phyloP scores from a whole-genome alignment of 2,888 invertebrate genomes.

The Lasius platythorax region DNA sequence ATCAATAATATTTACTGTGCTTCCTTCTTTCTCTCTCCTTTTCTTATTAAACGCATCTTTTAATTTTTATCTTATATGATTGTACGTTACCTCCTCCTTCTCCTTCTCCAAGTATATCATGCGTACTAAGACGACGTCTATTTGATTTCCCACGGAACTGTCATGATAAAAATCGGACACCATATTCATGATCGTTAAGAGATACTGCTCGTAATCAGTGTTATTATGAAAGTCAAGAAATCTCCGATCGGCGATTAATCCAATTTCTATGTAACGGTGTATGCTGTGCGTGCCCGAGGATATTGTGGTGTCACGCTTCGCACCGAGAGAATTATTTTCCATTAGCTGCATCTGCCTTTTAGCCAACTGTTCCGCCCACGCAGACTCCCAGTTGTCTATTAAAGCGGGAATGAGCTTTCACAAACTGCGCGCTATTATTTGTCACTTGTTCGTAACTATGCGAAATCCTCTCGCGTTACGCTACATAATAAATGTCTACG shows the following conservation, averaged over 20 bases:
- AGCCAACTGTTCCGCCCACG: conserved; percentile 85
- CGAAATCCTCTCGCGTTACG: conserved; percentile 47
- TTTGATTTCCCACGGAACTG: conserved; percentile 94
- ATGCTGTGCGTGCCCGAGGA: conserved; percentile 90
- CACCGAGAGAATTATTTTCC: conserved; percentile 75
- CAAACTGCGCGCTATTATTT: conserved; percentile 51
- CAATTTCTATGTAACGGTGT: conserved; percentile 93
- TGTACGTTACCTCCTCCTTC: conserved; percentile 86
- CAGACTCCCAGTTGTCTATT: conserved; percentile 80
- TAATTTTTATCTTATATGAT: not conserved
- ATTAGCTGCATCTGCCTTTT: conserved; percentile 80
- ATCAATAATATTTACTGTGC: not conserved
- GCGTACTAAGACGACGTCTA: conserved; percentile 94
- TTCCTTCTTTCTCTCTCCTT: not conserved
- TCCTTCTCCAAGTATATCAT: conserved; percentile 91
- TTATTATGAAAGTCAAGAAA: conserved; percentile 94
- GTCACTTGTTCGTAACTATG: conserved; percentile 49
- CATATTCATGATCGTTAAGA: conserved; percentile 97
- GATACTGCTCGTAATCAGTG: conserved; percentile 93
- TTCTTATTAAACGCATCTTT: not conserved
- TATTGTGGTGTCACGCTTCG: conserved; percentile 76
- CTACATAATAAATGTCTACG: conserved; percentile 39
- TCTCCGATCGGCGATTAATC: conserved; percentile 94
- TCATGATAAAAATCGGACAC: conserved; percentile 93
- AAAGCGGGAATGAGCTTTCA: conserved; percentile 50